Percentiles rank a stretch among this genome's conserved stretches.
Evolutionary conservation across 2,113 vertebrate genomes (phyloP).

Genomic region (Toxotes jaculatrix): DNA sequence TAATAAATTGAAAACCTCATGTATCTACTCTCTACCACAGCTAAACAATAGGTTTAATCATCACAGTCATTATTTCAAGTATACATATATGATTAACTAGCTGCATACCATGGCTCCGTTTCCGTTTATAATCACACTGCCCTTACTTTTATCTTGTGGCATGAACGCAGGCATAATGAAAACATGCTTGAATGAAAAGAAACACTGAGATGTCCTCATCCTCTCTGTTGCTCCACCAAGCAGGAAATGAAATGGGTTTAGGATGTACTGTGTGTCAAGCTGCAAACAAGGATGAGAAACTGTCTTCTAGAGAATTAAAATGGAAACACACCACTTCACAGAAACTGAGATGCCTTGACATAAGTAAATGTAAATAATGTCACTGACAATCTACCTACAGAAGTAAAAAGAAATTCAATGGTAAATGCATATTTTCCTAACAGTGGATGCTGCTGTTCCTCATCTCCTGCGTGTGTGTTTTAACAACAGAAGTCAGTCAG

Average conservation of each 20-base stretch:
- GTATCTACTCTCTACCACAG: neutral
- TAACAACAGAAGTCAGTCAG: neutral
- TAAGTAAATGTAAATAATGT: neutral
- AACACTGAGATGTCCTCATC: constrained; percentile 8
- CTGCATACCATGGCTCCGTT: neutral
- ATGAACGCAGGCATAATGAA: neutral
- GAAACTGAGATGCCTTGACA: neutral
- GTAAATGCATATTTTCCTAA: too few species aligned
- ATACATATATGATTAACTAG: neutral
- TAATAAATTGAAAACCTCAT: neutral
- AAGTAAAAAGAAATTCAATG: neutral
- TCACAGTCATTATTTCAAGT: neutral
- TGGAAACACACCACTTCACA: neutral
- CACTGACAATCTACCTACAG: neutral
- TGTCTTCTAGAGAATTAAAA: neutral
- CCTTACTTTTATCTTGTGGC: neutral
- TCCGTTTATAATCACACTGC: neutral
- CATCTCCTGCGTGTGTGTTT: neutral
- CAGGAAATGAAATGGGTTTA: neutral
- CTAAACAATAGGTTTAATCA: neutral
- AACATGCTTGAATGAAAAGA: neutral
- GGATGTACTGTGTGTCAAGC: neutral
- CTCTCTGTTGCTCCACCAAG: constrained; percentile 10
- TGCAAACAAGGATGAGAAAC: constrained; percentile 1
- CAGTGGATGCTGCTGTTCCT: too few species aligned